phyloP scores from a whole-genome alignment of 2,113 vertebrate genomes.

The Lagenorhynchus albirostris region DNA sequence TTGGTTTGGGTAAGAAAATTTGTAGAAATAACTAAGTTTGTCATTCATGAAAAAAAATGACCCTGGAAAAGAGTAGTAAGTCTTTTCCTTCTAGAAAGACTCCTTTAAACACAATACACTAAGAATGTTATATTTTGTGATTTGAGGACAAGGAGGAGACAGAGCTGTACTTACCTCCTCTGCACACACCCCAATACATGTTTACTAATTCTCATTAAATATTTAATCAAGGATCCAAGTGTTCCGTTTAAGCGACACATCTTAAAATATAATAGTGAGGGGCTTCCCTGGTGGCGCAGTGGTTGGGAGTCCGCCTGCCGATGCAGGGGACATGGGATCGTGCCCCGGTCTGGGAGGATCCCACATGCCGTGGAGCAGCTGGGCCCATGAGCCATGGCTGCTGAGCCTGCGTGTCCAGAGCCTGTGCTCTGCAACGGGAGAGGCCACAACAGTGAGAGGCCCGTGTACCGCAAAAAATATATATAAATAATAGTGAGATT shows the following conservation, averaged over 20 bases:
- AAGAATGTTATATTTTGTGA: not conserved
- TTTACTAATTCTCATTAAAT: not conserved
- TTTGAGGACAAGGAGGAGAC: not conserved
- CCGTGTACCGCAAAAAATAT: too few species aligned
- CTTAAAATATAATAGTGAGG: not conserved
- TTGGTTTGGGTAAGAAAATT: not conserved
- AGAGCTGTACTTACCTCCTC: not conserved
- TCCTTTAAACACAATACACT: not conserved
- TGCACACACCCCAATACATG: not conserved
- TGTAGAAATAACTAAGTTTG: not conserved
- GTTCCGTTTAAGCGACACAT: not conserved
- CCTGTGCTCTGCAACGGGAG: too few species aligned
- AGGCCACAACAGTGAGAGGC: too few species aligned
- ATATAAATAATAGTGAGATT: not conserved
- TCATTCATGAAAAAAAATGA: not conserved
- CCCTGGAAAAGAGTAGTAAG: not conserved
- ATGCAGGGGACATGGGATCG: too few species aligned
- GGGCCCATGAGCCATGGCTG: too few species aligned
- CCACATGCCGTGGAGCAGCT: accelerated
- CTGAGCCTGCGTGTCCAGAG: too few species aligned
- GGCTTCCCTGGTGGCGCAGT: too few species aligned
- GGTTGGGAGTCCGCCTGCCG: too few species aligned
- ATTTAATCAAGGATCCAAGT: not conserved
- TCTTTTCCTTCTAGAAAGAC: not conserved
- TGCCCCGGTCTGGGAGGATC: too few species aligned